These are phyloP conservation scores for Sphaeramia orbicularis DNA, from an alignment of 2,797 vertebrate genomes.

Conservation along the genomic window DNA sequence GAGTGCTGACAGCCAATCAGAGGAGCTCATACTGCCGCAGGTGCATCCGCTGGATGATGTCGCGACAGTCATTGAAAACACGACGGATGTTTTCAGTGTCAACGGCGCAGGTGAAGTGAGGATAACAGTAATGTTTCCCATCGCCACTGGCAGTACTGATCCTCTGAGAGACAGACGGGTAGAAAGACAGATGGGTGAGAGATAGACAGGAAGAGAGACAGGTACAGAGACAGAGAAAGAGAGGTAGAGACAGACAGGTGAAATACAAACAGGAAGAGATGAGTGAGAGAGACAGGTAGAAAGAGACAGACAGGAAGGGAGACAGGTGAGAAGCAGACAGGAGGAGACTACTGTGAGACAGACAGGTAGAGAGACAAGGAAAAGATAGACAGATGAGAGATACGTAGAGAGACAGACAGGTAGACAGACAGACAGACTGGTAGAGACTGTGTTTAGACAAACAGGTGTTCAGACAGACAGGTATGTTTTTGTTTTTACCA, in stretches of 20 bases:
- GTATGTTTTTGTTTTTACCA: constrained; percentile 83
- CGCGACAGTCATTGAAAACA: constrained; percentile 97
- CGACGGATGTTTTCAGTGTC: too few relatives aligned
- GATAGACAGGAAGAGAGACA: neutral
- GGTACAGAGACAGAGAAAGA: neutral
- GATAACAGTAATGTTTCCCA: constrained; percentile 95
- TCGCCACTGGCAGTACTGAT: constrained; percentile 95
- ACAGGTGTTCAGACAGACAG: neutral
- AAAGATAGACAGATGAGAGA: neutral
- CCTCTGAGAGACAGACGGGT: constrained; percentile 82
- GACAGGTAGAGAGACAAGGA: too few relatives aligned
- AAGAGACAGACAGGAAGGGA: neutral
- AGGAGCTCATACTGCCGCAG: constrained; percentile 97
- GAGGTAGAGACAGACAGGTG: neutral
- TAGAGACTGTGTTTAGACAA: too few relatives aligned
- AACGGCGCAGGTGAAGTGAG: constrained; percentile 96
- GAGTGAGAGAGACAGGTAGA: neutral
- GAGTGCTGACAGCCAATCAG: constrained; percentile 85
- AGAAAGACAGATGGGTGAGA: neutral
- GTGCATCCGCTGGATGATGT: constrained; percentile 99
- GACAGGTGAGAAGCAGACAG: neutral
- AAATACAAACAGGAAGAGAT: too few relatives aligned
- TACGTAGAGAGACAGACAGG: too few relatives aligned
- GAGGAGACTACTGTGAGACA: too few relatives aligned
- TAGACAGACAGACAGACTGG: neutral